Evolutionary conservation across 2,797 vertebrate species (phyloP).

Genomic region (Halcyon chelicuti): DNA sequence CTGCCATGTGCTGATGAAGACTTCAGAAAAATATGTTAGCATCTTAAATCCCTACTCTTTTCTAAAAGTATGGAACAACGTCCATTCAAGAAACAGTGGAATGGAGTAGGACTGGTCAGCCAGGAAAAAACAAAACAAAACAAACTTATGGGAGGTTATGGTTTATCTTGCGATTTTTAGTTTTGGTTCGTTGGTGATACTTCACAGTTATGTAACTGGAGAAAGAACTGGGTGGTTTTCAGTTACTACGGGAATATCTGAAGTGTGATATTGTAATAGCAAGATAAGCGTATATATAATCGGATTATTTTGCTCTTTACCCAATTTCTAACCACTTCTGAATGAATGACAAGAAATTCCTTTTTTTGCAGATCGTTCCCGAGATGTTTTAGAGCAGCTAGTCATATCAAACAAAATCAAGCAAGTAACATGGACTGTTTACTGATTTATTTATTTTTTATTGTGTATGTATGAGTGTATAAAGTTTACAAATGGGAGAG

Average conservation of each 20-base stretch:
- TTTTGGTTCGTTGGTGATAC: background rate
- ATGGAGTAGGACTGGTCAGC: background rate
- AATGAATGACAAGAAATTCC: background rate
- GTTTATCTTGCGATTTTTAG: background rate
- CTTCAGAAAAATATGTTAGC: background rate
- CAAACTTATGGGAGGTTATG: background rate
- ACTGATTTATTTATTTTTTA: constrained; percentile 65
- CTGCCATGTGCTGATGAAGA: background rate
- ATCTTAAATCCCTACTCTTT: background rate
- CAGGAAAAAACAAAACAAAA: fast-evolving
- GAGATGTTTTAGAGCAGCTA: constrained; percentile 82
- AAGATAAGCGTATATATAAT: background rate
- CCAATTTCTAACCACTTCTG: background rate
- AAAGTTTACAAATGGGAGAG: constrained; percentile 4
- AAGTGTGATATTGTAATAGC: background rate
- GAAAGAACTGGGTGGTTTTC: background rate
- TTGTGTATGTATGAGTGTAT: background rate
- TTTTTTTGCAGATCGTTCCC: constrained; percentile 80
- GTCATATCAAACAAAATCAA: constrained; percentile 83
- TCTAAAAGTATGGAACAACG: background rate
- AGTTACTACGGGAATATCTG: background rate
- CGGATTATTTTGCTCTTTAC: background rate
- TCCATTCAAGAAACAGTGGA: background rate
- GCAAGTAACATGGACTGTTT: constrained; percentile 88
- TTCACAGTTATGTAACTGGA: background rate